Evolutionary conservation across 92 coral and sea anemone genomes (phyloP), one percentile per base, ranked within the genome.

Genomic region (Palythoa caribaeorum): DNA sequence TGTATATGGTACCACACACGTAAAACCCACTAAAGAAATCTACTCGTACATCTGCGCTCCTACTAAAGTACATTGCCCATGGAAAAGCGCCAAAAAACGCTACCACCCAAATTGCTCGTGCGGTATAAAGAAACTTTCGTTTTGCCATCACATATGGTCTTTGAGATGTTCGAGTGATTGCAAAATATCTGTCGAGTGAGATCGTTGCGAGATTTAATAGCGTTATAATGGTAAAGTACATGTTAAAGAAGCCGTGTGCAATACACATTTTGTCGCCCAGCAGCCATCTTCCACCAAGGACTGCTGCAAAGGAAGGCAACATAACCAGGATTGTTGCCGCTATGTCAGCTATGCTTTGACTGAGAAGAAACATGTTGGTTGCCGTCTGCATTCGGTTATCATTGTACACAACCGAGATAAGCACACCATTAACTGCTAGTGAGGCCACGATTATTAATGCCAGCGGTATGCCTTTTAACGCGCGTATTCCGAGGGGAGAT

Each of bases 161-260:
- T 16, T 76, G 80, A 3, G 88, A 66, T 15, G 87, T 68, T 78
- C 79, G 91, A 8, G 79, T 94, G 35, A 95, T 94, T 44, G 94
- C 96, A 63, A 92, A 70, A 74, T 92, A 95, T 53, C 98, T 78
- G 83, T 95, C 96, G 38, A 90, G 87, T 11, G 96, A 90, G 44
- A 95, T 87, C 12, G 90, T 73, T 11, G 93, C 79, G 15, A 94
- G 87, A 37, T 94, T 93, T 2, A 92, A 20, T 52, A 95, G 73
- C 8, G 98, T 95, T 54, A 90, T 79, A 38, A 88, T 91, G 17
- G 98, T 94, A 66, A 95, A 95, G 83, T 77, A 92, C 95, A 94
- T 83, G 94, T 95, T 95, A 10, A 94, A 89, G 71, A 94, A 93
- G 0, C 89, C 84, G 40, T 86, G 88, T 3, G 80, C 94, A 9